Conservation (phyloP, 1,140 invertebrate genomes). For the Camponotus vicinus region DNA sequence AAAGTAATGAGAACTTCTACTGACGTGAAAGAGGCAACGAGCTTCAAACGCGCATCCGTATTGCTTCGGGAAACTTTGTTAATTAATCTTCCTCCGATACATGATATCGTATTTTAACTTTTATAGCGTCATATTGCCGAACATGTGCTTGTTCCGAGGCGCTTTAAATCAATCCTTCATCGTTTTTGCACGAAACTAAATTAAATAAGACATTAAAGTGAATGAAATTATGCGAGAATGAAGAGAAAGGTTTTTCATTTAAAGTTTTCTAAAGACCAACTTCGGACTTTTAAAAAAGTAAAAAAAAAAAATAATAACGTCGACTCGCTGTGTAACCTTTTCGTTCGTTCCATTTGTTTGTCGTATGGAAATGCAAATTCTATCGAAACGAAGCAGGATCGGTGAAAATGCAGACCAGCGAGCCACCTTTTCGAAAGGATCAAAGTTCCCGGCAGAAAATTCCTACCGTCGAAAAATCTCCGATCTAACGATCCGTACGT, state of each 20-base stretch:
- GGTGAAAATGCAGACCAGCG: neutral
- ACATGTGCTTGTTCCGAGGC: constrained; percentile 2
- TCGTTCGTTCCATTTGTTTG: neutral
- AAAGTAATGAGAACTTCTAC: constrained; percentile 12
- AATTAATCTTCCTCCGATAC: constrained; percentile 44
- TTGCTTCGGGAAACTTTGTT: constrained; percentile 35
- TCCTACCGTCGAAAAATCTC: neutral
- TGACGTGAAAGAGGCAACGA: constrained; percentile 27
- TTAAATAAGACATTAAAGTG: constrained; percentile 13
- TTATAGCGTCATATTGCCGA: constrained; percentile 28
- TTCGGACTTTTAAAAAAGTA: neutral
- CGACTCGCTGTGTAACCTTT: neutral
- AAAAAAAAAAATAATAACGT: too few relatives aligned
- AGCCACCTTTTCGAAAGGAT: neutral
- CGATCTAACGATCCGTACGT: constrained; percentile 2
- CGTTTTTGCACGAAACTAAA: neutral
- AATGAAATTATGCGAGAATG: neutral
- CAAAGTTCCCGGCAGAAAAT: constrained; percentile 6
- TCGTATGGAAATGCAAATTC: neutral
- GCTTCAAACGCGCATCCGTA: constrained; percentile 16
- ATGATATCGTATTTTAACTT: constrained; percentile 43
- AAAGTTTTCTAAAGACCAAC: neutral
- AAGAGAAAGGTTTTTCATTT: neutral
- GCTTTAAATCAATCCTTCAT: neutral
- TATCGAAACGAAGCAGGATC: neutral